phyloP scores from a whole-genome alignment of 2,888 invertebrate genomes.

The Sacculina carcini region DNA sequence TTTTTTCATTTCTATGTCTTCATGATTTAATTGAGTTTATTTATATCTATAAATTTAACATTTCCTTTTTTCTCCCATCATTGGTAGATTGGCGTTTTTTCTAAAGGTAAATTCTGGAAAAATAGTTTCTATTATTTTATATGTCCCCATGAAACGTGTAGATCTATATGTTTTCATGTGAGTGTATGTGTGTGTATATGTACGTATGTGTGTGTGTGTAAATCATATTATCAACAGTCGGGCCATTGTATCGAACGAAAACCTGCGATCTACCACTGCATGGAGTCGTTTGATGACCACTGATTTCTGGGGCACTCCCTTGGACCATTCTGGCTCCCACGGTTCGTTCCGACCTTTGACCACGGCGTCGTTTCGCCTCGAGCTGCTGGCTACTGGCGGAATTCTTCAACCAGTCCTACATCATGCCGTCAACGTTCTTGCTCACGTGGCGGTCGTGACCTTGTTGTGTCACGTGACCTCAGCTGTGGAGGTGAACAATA shows the following conservation, averaged over 20 bases:
- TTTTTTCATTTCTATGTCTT: too few relatives aligned
- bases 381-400: constrained; percentile 21
- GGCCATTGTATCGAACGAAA: constrained; percentile 79
- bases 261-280: constrained; percentile 58
- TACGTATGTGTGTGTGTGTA: too few relatives aligned
- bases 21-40: too few relatives aligned
- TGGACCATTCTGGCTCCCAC: constrained; percentile 75
- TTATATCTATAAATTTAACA: too few relatives aligned
- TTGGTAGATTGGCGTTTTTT: too few relatives aligned
- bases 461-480: constrained; percentile 21
- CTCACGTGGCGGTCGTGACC: constrained; percentile 23
- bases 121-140: too few relatives aligned
- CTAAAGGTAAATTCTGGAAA: too few relatives aligned
- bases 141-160: too few relatives aligned
- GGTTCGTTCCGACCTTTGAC: constrained; percentile 86
- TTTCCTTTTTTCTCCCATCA: too few relatives aligned
- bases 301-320: constrained; percentile 95
- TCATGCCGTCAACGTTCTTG: constrained; percentile 34
- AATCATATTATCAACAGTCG: constrained; percentile 54
- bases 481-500: constrained; percentile 15
- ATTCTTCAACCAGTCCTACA: constrained; percentile 52
- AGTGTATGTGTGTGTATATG: too few relatives aligned
- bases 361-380: constrained; percentile 52
- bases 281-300: constrained; percentile 56
- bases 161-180: too few relatives aligned